Evolutionary conservation across 2,888 invertebrate genomes (phyloP).

Genomic region (Calameuta idolon): DNA sequence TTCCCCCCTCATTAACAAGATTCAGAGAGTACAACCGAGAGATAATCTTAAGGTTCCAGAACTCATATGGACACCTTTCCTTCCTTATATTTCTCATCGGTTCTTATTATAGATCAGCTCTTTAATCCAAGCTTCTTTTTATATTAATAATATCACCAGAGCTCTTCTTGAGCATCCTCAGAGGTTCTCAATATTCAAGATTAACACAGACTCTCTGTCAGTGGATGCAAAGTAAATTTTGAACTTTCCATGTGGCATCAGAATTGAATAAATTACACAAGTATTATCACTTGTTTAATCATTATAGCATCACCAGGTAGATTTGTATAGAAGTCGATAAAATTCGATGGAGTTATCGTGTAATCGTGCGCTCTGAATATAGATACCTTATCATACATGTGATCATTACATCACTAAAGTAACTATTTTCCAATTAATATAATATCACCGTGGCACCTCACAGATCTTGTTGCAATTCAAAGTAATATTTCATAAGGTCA

Average conservation of each 20-base stretch:
- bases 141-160: conserved; percentile 24
- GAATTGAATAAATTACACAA: no score
- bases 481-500: neutral
- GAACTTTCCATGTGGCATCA: no score
- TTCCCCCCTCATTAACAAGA: conserved; percentile 43
- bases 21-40: conserved; percentile 31
- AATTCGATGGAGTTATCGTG: conserved; percentile 8
- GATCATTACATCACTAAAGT: conserved; percentile 16
- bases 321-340: conserved; percentile 10
- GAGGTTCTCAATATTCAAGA: no score
- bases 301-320: neutral
- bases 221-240: no score
- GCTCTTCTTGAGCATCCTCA: conserved; percentile 26
- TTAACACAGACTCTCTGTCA: no score
- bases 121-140: no score
- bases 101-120: neutral
- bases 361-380: conserved; percentile 1
- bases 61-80: conserved; percentile 34
- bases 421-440: conserved; percentile 17
- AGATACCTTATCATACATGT: conserved; percentile 22
- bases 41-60: conserved; percentile 36
- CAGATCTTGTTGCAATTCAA: neutral
- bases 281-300: no score
- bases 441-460: conserved; percentile 6
- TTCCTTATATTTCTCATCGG: conserved; percentile 29